phyloP scores from a whole-genome alignment of 2,888 invertebrate genomes.

The Alentia gelatinosa region DNA sequence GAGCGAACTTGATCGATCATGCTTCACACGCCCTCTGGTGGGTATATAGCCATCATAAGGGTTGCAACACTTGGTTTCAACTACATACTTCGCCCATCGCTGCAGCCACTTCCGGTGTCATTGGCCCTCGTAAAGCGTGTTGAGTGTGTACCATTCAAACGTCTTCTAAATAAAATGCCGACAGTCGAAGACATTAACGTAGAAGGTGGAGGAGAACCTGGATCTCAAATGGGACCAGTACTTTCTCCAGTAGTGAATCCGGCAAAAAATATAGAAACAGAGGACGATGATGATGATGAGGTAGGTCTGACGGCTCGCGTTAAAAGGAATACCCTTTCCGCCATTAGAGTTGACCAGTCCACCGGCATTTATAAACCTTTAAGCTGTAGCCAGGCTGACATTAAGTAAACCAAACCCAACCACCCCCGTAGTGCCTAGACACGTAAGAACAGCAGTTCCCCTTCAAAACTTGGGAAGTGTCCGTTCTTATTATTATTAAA shows the following conservation, averaged over 20 bases:
- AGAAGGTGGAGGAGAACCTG: background rate
- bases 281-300: conserved; percentile 31
- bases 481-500: no score
- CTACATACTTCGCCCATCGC: background rate
- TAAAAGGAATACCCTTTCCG: background rate
- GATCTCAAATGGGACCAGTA: background rate
- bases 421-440: no score
- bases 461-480: no score
- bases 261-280: background rate
- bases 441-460: no score
- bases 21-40: background rate
- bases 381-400: no score
- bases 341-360: no score
- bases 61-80: conserved; percentile 1
- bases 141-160: background rate
- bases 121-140: background rate
- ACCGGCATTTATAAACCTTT: no score
- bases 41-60: background rate
- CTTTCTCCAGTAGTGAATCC: background rate
- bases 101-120: conserved; percentile 33
- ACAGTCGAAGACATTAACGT: background rate
- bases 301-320: background rate
- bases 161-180: conserved; percentile 5
- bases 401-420: no score
- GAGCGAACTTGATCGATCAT: no score